These are phyloP conservation scores for Gnatocerus cornutus DNA, from an alignment of 2,888 invertebrate species.

Conservation along the genomic window DNA sequence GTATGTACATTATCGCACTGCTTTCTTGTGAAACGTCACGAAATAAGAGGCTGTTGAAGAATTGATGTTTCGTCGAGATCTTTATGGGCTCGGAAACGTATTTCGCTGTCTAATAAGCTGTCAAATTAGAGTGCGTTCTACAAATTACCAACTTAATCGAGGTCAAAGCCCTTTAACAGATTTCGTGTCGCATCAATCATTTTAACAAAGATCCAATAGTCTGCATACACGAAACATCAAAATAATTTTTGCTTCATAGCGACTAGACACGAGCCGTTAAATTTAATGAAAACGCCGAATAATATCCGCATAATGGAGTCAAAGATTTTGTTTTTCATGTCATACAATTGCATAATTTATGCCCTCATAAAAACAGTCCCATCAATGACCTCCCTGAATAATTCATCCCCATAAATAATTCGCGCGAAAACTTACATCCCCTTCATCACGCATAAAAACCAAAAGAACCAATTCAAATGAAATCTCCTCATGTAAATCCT, in stretches of 20 bases:
- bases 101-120: no score
- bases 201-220: no score
- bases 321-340: background rate
- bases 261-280: background rate
- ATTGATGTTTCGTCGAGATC: no score
- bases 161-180: no score
- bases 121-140: no score
- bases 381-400: conserved; percentile 9
- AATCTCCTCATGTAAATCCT: conserved; percentile 7
- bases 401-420: conserved; percentile 20
- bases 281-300: no score
- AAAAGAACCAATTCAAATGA: conserved; percentile 11
- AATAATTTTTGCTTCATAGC: background rate
- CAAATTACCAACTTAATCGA: no score
- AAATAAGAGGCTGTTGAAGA: no score
- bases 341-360: background rate
- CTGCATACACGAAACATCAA: background rate
- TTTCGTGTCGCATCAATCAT: background rate
- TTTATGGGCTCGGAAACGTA: no score
- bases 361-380: conserved; percentile 10
- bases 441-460: background rate
- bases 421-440: background rate
- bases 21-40: no score
- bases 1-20: no score
- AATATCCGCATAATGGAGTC: no score